A percentile compares a stretch with the other conserved stretches of the same genome.
These are phyloP conservation scores for Pipistrellus pipistrellus DNA, from an alignment of 2,797 vertebrate species.

Conservation along the genomic window DNA sequence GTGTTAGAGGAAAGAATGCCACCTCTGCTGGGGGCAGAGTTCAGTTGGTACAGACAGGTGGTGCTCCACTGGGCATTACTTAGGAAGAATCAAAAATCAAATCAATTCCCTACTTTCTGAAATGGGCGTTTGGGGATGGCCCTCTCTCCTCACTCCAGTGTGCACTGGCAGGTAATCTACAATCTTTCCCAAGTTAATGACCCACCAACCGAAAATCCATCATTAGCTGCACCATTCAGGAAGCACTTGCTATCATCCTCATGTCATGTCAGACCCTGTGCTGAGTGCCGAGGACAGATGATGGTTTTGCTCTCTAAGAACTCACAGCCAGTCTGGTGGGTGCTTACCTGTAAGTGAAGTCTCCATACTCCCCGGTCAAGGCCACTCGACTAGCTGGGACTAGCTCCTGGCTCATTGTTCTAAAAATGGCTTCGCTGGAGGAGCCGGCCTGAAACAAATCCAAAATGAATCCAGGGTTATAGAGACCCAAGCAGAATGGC, in stretches of 20 bases:
- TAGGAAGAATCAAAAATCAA: neutral
- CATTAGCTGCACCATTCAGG: too few relatives aligned
- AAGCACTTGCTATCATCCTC: fast-evolving
- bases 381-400: conserved; percentile 92
- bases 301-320: neutral
- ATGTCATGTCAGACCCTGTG: fast-evolving
- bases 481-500: neutral
- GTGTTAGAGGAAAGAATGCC: neutral
- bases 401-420: conserved; percentile 94
- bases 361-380: conserved; percentile 89
- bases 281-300: neutral
- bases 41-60: neutral
- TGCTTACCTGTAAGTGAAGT: conserved; percentile 88
- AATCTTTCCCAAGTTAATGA: neutral
- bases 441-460: conserved; percentile 91
- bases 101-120: neutral
- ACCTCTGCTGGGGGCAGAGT: neutral
- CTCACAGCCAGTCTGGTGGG: neutral
- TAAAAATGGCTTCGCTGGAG: conserved; percentile 93
- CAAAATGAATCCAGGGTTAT: fast-evolving
- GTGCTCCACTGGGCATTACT: neutral
- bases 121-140: neutral
- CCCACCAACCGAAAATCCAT: neutral
- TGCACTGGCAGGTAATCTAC: neutral
- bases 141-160: neutral